Conservation (phyloP, 1,140 invertebrate genomes). For the Hermatobates lingyangjiaoensis region DNA sequence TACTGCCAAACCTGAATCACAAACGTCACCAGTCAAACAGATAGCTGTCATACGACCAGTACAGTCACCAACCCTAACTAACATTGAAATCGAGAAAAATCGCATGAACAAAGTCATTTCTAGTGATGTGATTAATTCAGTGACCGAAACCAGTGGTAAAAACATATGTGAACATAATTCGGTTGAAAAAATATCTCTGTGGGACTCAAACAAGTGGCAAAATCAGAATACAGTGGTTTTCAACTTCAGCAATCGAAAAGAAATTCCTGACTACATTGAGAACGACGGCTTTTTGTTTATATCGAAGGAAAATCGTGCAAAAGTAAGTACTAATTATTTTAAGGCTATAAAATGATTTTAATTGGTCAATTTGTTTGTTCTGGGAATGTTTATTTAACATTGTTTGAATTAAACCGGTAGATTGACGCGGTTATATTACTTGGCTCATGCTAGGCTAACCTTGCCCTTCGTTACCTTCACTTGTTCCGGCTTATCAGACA, state of each 20-base stretch:
- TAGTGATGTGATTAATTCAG: slow-evolving; percentile 22
- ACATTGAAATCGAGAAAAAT: slow-evolving; percentile 48
- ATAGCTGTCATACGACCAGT: slow-evolving; percentile 38
- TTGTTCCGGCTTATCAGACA: too few species aligned
- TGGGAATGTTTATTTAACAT: too few species aligned
- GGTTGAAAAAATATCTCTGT: slow-evolving; percentile 20
- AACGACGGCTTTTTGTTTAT: slow-evolving; percentile 48
- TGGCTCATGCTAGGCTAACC: too few species aligned
- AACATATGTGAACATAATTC: slow-evolving; percentile 4
- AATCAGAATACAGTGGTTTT: slow-evolving; percentile 57
- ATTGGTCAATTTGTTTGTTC: too few species aligned
- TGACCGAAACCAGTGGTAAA: slow-evolving; percentile 1
- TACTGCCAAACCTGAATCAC: background rate
- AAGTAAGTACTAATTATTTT: slow-evolving; percentile 6
- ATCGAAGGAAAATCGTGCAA: background rate
- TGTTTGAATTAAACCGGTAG: too few species aligned
- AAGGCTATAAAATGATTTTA: too few species aligned
- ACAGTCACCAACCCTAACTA: slow-evolving; percentile 26
- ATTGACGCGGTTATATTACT: too few species aligned
- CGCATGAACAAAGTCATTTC: slow-evolving; percentile 45
- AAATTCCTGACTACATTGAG: slow-evolving; percentile 75
- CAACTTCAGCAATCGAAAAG: slow-evolving; percentile 63
- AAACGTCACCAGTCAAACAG: slow-evolving; percentile 27
- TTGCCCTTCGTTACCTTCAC: too few species aligned
- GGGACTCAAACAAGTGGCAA: slow-evolving; percentile 33